Conservation (phyloP, 1,140 invertebrate genomes). For the Alviniconcha marisindica region DNA sequence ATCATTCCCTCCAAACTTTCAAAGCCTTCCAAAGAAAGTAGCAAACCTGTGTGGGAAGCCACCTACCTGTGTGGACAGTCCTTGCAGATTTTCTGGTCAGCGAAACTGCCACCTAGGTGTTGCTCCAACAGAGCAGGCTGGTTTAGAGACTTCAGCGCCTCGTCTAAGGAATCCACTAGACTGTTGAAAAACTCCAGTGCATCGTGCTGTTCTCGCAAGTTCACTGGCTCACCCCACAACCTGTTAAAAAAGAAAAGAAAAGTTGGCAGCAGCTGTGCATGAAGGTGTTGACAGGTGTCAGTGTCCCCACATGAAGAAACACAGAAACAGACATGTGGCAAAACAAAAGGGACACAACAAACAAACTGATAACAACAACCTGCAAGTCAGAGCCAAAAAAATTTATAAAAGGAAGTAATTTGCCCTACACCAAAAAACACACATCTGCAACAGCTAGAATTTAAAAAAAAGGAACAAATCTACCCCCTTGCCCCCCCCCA, state of each 20-base stretch:
- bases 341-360: too few relatives aligned
- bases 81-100: conserved; percentile 99
- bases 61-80: conserved; percentile 96
- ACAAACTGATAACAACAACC: too few relatives aligned
- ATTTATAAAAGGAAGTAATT: too few relatives aligned
- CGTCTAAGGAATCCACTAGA: conserved; percentile 96
- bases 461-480: too few relatives aligned
- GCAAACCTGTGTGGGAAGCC: conserved; percentile 6
- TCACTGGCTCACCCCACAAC: conserved; percentile 95
- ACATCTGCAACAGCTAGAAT: too few relatives aligned
- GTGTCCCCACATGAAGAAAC: too few relatives aligned
- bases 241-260: conserved; percentile 69
- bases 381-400: too few relatives aligned
- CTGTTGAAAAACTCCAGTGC: conserved; percentile 99
- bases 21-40: too few relatives aligned
- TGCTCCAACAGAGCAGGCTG: conserved; percentile 96
- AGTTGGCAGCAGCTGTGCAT: neutral
- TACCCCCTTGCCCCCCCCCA: too few relatives aligned
- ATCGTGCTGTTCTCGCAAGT: conserved; percentile 98
- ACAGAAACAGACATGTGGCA: too few relatives aligned
- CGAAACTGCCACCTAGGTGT: conserved; percentile 96
- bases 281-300: neutral
- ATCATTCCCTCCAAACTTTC: too few relatives aligned
- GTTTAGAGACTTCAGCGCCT: conserved; percentile 94
- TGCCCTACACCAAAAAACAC: too few relatives aligned